Evolutionary conservation across 2,888 invertebrate genomes (phyloP).

Genomic region (Eustalomyia histrio): DNA sequence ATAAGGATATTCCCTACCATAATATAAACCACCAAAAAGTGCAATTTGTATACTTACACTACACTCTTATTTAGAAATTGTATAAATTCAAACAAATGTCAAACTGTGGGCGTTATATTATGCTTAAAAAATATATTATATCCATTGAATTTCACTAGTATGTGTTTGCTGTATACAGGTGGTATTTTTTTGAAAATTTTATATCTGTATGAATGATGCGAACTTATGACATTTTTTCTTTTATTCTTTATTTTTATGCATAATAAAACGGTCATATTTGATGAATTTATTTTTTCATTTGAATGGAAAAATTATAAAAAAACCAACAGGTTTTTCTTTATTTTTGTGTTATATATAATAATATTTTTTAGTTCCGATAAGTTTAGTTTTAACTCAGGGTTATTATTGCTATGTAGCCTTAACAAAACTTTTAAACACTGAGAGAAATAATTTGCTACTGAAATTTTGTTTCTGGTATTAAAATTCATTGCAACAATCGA

Average conservation of each 20-base stretch:
- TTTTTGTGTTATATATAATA: neutral
- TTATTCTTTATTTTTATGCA: neutral
- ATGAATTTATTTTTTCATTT: constrained; percentile 4
- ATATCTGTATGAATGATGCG: neutral
- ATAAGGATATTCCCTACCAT: no score
- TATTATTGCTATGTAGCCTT: no score
- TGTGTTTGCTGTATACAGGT: neutral
- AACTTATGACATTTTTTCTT: constrained; percentile 15
- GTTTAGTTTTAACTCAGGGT: no score
- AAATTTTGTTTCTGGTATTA: no score
- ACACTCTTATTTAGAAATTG: neutral
- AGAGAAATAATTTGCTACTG: no score
- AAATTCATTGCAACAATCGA: no score
- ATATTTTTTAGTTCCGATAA: no score
- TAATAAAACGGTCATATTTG: constrained; percentile 31
- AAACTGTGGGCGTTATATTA: constrained; percentile 30
- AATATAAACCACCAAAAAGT: no score
- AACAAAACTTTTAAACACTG: no score
- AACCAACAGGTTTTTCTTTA: neutral
- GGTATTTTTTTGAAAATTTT: neutral
- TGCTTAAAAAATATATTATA: constrained; percentile 27
- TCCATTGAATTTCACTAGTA: constrained; percentile 30
- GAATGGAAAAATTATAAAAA: neutral
- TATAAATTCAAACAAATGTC: constrained; percentile 41
- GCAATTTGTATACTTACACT: no score